Base-by-base conservation (phyloP, 2,797 vertebrate genomes). In the Cetoscarus ocellatus region DNA sequence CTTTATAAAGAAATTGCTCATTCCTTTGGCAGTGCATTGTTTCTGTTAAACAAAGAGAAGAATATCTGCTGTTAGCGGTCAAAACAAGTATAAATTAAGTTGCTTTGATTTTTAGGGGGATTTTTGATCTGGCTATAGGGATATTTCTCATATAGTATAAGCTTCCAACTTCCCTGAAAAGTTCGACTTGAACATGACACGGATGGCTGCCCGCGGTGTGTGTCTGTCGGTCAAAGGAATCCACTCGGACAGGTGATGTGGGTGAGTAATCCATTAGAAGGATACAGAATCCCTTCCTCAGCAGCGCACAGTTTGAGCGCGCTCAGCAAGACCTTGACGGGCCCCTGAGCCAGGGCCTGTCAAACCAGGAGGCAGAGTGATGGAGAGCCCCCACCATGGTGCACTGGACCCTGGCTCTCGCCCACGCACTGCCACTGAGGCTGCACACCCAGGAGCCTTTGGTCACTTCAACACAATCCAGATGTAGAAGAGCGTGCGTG, bases 261-360 rank as follows among this genome's bases (percentile, higher is more conserved):
- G 91, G 88, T 92, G 92, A 94, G 88, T 90, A 93, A 94, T 94
- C 89, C 91, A 93, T 95, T 94, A 94, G 77, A 78, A 88, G 87
- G 94, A 93, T 92, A 93, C 88, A 80, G 85, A 93, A 94, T 91
- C 87, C 88, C 91, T 92, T 88, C 88, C 90, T 90, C 92, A 93
- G 89, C 91, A 89, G 83, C 61, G 88, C 89, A 86, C 89, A 88
- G 91, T 93, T 83, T 92, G 90, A 91, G 81, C 62, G 77, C 82
- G 49, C 88, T 87, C 90, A 80, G 89, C 83, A 84, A 88, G 90
- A 91, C 88, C 92, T 88, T 86, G 91, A 89, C 78, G 68, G 82
- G 90, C 91, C 88, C 87, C 88, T 88, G 87, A 92, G 90, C 86
- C 86, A 86, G 73, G 92, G 87, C 90, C 89, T 94, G 94, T 94